Percentiles rank a stretch among this genome's conserved stretches.
Evolutionary conservation across 30 jellyfish, hydroid and myxozoan genomes (phyloP).

Genomic region (Nemopilema nomurai): DNA sequence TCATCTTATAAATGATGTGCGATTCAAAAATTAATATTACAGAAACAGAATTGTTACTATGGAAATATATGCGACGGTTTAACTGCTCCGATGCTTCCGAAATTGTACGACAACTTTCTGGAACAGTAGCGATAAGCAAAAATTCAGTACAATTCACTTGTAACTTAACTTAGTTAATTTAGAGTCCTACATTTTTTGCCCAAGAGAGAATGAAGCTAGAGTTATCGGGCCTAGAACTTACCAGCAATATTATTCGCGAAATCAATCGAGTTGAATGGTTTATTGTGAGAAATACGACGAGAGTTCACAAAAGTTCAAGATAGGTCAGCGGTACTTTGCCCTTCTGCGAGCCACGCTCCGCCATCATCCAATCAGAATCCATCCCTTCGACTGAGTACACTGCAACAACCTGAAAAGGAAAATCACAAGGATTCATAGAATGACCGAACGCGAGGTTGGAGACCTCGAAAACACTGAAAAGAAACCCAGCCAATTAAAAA

Average conservation of each 20-base stretch:
- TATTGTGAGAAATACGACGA: background rate
- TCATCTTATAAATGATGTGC: background rate
- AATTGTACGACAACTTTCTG: background rate
- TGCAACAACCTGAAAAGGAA: conserved; percentile 54
- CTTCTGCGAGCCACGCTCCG: conserved; percentile 87
- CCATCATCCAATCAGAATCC: conserved; percentile 95
- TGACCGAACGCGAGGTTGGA: too few species aligned
- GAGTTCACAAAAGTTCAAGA: conserved; percentile 58
- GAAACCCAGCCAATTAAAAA: too few species aligned
- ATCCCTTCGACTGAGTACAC: conserved; percentile 88
- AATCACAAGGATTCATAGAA: too few species aligned
- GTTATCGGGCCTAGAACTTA: background rate
- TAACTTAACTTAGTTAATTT: too few species aligned
- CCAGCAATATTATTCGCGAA: background rate
- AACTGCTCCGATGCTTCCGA: background rate
- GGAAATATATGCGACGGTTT: background rate
- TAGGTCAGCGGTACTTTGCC: conserved; percentile 93
- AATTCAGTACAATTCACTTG: background rate
- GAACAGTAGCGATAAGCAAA: background rate
- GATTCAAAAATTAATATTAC: background rate
- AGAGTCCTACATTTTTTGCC: too few species aligned
- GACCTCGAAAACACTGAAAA: too few species aligned
- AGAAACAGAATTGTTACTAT: background rate
- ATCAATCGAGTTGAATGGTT: background rate
- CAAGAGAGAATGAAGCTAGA: too few species aligned